Evolutionary conservation across 2,888 invertebrate genomes (phyloP).

Genomic region (Ischnura elegans): DNA sequence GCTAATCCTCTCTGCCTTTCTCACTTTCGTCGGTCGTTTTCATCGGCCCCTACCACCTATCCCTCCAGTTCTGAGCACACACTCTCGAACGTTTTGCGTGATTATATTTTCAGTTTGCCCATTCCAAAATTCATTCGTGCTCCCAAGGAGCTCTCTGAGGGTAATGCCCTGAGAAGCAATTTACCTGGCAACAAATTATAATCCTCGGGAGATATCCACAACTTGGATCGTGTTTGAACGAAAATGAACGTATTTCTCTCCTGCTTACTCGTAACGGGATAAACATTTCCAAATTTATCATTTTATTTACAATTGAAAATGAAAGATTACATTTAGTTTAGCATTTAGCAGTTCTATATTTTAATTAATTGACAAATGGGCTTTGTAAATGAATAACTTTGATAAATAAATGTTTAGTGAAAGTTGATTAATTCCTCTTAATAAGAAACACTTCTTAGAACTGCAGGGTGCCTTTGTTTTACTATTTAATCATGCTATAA

Average conservation of each 20-base stretch:
- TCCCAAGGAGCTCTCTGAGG: neutral
- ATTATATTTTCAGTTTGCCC: neutral
- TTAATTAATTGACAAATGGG: too few species aligned
- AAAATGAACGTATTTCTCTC: neutral
- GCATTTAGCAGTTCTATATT: too few species aligned
- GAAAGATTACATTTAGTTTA: too few species aligned
- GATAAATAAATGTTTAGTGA: too few species aligned
- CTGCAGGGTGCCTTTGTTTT: too few species aligned
- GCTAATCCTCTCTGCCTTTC: neutral
- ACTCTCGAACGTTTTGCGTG: neutral
- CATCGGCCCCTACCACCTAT: neutral
- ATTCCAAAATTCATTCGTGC: neutral
- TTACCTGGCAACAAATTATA: neutral
- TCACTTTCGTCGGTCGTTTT: neutral
- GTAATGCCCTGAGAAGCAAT: neutral
- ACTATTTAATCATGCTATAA: too few species aligned
- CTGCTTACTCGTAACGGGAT: neutral
- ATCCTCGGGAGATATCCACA: neutral
- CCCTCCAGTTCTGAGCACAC: neutral
- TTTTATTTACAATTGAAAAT: too few species aligned
- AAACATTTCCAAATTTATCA: too few species aligned
- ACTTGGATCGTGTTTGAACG: neutral
- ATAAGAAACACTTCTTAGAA: too few species aligned
- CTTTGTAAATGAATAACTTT: too few species aligned
- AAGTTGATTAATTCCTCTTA: too few species aligned